Evolutionary conservation across 53 echinoderm and acorn worm species (phyloP).

Genomic region (Paracentrotus lividus): DNA sequence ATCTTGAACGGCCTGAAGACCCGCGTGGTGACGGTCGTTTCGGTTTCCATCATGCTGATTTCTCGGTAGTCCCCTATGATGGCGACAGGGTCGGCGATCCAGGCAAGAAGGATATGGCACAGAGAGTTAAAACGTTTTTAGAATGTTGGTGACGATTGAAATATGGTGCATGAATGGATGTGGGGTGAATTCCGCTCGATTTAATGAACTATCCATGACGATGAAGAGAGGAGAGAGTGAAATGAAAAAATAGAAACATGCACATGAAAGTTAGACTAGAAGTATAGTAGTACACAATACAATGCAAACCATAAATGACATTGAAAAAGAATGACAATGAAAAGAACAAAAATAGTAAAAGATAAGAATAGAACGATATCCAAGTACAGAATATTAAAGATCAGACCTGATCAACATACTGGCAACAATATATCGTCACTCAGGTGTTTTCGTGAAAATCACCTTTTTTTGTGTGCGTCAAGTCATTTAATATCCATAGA

Average conservation of each 20-base stretch:
- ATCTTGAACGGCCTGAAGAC: conserved; percentile 96
- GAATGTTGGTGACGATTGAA: background rate
- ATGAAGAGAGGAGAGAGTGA: conserved; percentile 29
- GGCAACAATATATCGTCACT: no score
- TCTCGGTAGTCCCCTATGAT: conserved; percentile 66
- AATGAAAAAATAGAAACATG: background rate
- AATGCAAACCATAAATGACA: background rate
- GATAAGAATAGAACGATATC: background rate
- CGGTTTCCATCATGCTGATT: conserved; percentile 72
- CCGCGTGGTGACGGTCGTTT: conserved; percentile 89
- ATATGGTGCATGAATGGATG: background rate
- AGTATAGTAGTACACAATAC: no score
- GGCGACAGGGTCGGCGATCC: background rate
- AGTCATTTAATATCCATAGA: no score
- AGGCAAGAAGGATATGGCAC: conserved; percentile 3
- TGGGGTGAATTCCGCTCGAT: background rate
- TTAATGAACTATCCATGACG: background rate
- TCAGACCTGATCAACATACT: no score
- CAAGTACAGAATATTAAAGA: no score
- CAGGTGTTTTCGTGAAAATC: no score
- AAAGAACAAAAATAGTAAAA: background rate
- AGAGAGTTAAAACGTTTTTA: background rate
- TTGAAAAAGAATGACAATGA: background rate
- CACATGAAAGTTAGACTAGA: background rate
- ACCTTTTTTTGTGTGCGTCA: no score